Evolutionary conservation across 2,113 vertebrate species (phyloP), one percentile per base, ranked within the genome.

Genomic region (Argyrosomus japonicus): DNA sequence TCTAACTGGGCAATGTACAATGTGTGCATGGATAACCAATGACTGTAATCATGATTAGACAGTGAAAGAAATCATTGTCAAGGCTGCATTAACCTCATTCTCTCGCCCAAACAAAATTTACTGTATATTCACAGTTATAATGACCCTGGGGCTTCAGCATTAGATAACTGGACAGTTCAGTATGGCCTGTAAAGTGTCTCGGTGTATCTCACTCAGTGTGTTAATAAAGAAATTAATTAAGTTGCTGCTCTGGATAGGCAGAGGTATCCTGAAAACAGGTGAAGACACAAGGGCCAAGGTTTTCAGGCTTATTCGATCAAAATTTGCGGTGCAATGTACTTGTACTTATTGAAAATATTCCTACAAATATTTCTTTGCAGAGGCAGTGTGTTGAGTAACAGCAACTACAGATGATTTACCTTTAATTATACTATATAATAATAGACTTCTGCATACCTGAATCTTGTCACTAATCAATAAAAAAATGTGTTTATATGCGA

Each of bases 1-100:
- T 90, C 86, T 91, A 91, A 88, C 81, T 70, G 68, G 57, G 27
- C 68, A 79, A 77, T 84, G 83, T 81, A 45, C 43, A 73, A 17
- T 76, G 60, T 90, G 77, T 91, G 87, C 89, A 92, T 93, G 88
- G 82, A 88, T 65, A 87, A 92, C 79, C 69, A 77, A 72, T 71
- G 23, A 81, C 60, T 63, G 23, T 81, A 76, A 56, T 81, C 53
- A 54, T 75, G 68, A 87, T 80, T 62, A 82, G 60, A 74, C 61
- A 40, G 53, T 68, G 23, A 68, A 76, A 87, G 14, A 77, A 87
- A 87, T 79, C 80, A 92, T 93, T 88, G 75, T 85, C 89, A 87
- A 90, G 88, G 88, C 88, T 89, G 86, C 80, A 88, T 67, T 90
- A 78, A 85, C 23, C 69, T 61, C 53, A 62, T 68, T 81, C 61